Evolutionary conservation across 1,140 invertebrate genomes (phyloP).

Genomic region (Zaprionus ornatus): DNA sequence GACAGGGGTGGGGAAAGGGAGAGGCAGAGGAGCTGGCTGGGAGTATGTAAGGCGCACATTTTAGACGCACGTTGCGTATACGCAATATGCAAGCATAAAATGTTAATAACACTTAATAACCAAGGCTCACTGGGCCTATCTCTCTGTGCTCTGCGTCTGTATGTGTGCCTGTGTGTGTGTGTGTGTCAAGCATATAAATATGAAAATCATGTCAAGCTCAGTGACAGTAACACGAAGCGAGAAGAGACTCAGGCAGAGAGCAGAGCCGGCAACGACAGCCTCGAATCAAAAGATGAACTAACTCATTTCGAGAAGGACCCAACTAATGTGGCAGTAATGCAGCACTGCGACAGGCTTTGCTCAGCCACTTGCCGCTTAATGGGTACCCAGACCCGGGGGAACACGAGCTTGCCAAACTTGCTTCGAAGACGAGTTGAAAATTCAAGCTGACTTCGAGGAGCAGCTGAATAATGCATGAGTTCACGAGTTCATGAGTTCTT

Average conservation of each 20-base stretch:
- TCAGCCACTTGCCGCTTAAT: conserved; percentile 17
- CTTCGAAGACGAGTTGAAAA: conserved; percentile 29
- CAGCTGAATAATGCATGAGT: conserved; percentile 67
- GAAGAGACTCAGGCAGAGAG: not conserved
- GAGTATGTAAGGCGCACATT: not conserved
- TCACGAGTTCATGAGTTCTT: conserved; percentile 24
- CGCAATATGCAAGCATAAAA: conserved; percentile 57
- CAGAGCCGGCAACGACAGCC: not conserved
- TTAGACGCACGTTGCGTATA: conserved; percentile 31
- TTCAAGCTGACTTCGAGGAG: conserved; percentile 50
- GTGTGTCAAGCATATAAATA: conserved; percentile 22
- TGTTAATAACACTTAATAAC: conserved; percentile 58
- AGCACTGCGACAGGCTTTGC: not conserved
- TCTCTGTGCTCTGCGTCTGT: not conserved
- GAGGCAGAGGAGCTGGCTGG: not conserved
- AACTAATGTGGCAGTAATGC: conserved; percentile 1
- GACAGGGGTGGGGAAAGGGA: not conserved
- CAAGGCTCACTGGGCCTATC: not conserved
- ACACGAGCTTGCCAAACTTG: not conserved
- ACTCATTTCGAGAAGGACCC: conserved; percentile 4
- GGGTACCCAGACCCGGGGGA: not conserved
- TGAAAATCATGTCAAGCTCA: conserved; percentile 17
- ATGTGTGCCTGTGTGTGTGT: conserved; percentile 14
- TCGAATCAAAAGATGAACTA: conserved; percentile 59
- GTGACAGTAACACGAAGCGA: not conserved